Conservation (phyloP, 2,113 vertebrate genomes). For the Pluvialis apricaria region DNA sequence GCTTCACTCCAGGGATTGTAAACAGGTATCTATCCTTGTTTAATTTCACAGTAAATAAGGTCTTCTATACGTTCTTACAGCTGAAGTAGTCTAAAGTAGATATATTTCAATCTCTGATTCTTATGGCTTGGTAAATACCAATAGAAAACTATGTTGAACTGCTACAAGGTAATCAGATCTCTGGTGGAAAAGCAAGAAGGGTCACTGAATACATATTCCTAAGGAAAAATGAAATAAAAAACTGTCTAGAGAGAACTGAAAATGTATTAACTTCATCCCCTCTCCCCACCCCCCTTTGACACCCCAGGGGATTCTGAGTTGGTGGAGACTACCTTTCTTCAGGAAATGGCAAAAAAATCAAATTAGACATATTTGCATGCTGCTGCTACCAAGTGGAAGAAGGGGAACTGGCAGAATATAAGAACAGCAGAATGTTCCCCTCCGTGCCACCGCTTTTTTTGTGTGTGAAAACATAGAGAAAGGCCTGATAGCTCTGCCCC, state of each 20-base stretch:
- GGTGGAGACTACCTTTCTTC: background rate
- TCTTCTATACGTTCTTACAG: background rate
- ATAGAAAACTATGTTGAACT: background rate
- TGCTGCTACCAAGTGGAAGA: background rate
- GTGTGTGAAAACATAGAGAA: background rate
- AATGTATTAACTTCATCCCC: background rate
- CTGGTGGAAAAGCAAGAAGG: background rate
- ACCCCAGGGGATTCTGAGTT: background rate
- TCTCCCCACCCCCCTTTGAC: background rate
- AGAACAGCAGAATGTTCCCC: background rate
- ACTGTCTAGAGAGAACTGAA: background rate
- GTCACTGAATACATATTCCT: background rate
- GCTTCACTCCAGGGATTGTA: background rate
- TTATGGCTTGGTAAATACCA: background rate
- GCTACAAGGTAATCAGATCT: background rate
- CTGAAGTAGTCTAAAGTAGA: background rate
- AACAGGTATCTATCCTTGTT: constrained; percentile 21
- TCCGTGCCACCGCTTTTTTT: background rate
- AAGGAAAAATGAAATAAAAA: background rate
- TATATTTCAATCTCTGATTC: background rate
- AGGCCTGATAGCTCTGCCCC: background rate
- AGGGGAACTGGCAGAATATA: background rate
- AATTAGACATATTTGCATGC: background rate
- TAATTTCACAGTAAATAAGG: constrained; percentile 47
- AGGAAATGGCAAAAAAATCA: background rate